phyloP scores from a whole-genome alignment of 2,888 invertebrate species.

The Pherbina coryleti region DNA sequence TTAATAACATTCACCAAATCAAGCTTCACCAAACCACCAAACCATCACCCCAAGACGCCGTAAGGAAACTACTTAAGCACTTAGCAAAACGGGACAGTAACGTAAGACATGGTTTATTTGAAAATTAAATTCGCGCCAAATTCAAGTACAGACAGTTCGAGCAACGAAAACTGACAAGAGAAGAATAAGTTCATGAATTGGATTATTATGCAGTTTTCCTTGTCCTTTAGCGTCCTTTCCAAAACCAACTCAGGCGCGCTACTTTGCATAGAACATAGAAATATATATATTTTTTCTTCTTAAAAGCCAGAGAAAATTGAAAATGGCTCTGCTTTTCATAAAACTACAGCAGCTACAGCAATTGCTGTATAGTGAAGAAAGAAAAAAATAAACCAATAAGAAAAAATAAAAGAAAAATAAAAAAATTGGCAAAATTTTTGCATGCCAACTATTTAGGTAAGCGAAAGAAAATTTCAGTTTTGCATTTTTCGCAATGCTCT shows the following conservation, averaged over 20 bases:
- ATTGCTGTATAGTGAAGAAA: not conserved
- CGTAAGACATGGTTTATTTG: slow-evolving; percentile 30
- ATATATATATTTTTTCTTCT: not conserved
- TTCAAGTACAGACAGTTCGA: slow-evolving; percentile 30
- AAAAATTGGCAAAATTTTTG: not conserved
- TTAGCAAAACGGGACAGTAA: not conserved
- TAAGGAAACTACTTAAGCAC: slow-evolving; percentile 4
- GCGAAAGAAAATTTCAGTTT: not conserved
- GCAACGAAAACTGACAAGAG: slow-evolving; percentile 22
- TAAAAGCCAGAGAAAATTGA: slow-evolving; percentile 2
- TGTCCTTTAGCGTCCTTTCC: not conserved
- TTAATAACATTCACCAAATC: not conserved
- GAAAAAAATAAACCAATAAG: no score
- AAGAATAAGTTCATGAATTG: slow-evolving; percentile 38
- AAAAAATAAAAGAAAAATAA: not conserved
- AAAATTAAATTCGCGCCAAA: slow-evolving; percentile 39
- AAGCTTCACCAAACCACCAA: not conserved
- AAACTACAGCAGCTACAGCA: not conserved
- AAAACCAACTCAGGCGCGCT: not conserved
- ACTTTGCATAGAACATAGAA: not conserved
- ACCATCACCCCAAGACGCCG: not conserved
- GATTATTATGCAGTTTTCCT: slow-evolving; percentile 34
- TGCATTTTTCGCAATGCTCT: slow-evolving; percentile 6
- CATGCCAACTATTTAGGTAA: slow-evolving; percentile 25
- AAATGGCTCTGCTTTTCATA: slow-evolving; percentile 17